Evolutionary conservation across 1,140 invertebrate species (phyloP), one percentile per base, ranked within the genome.

Genomic region (Lordiphosa mommai): DNA sequence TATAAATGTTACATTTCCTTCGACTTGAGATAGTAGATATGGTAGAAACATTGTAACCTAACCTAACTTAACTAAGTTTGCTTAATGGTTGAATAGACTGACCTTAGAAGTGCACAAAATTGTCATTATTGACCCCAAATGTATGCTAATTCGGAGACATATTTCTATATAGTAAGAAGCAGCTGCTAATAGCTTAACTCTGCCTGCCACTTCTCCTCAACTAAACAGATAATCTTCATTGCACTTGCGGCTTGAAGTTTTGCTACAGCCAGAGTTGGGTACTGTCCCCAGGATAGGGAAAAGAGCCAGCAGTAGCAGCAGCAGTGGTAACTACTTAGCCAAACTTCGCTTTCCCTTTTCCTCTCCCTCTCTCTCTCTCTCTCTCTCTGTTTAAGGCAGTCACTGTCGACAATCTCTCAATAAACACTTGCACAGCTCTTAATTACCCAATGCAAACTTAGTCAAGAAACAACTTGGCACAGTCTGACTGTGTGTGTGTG

Each of bases 361-460:
- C 23, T 9, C 9, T n/a, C 2, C 0, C 14, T 20, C 8, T 10
- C 7, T 50, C 37, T 57, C 37, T 33, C 43, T 41, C 17, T 32
- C 9, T n/a, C 12, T n/a, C n/a, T n/a, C n/a, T n/a, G n/a, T 38
- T 38, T 12, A 16, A 14, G 12, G 34, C 2, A 37, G 34, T 4
- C 63, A 33, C 63, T 44, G 49, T 33, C 55, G 41, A 43, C 65
- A 67, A 67, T 60, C 65, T 82, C 65, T 68, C 76, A 82, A 80
- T 80, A 80, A 80, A 80, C 76, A 80, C 76, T 80, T 80, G 76
- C 76, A 63, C 74, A 80, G 76, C 76, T 80, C 76, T 80, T 80
- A 80, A 82, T 82, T 82, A 80, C 76, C 76, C 76, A 82, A 82
- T 82, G 76, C 70, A 80, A 80, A 79, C 74, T 79, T 80, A 67